Evolutionary conservation across 37 sponge, comb jelly and placozoan genomes (phyloP), one percentile per base, ranked within the genome.

Genomic region (Amphimedon queenslandica): DNA sequence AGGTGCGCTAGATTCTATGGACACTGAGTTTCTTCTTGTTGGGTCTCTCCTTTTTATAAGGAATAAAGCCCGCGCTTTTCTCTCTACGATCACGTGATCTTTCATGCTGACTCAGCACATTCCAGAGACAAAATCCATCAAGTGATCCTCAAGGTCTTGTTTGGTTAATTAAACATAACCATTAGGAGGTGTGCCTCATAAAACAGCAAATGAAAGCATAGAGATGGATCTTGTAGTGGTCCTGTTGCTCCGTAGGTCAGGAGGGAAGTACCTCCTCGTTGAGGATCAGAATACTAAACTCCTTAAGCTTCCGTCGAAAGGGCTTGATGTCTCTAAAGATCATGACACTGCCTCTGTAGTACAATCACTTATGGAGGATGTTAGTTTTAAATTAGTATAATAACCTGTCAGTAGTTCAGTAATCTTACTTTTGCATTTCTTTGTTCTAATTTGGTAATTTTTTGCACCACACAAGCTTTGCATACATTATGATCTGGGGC

Each of bases 111-210:
- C n/a, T n/a, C n/a, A n/a, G n/a, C n/a, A n/a, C n/a, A n/a, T n/a
- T n/a, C n/a, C n/a, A 13, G 53, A 47, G 53, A 18, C 53, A 47
- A n/a, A n/a, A n/a, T n/a, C n/a, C n/a, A n/a, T n/a, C 61, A n/a
- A 60, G 61, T 60, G 61, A 60, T 60, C 61, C 61, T 11, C 61
- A 25, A 60, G 61, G 27, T 60, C 61, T 47, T 47, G 51, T 47
- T 13, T n/a, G n/a, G n/a, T n/a, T n/a, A n/a, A n/a, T n/a, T n/a
- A n/a, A n/a, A n/a, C n/a, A n/a, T n/a, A n/a, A n/a, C n/a, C n/a
- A n/a, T n/a, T n/a, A n/a, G n/a, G n/a, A n/a, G n/a, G n/a, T n/a
- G n/a, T n/a, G n/a, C n/a, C n/a, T n/a, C n/a, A n/a, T n/a, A n/a
- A n/a, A n/a, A n/a, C n/a, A n/a, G n/a, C n/a, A n/a, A n/a, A n/a